A percentile compares a stretch with the other conserved stretches of the same genome.
These are phyloP conservation scores for Lophotis ruficrista DNA, from an alignment of 2,113 vertebrate genomes.

Conservation along the genomic window DNA sequence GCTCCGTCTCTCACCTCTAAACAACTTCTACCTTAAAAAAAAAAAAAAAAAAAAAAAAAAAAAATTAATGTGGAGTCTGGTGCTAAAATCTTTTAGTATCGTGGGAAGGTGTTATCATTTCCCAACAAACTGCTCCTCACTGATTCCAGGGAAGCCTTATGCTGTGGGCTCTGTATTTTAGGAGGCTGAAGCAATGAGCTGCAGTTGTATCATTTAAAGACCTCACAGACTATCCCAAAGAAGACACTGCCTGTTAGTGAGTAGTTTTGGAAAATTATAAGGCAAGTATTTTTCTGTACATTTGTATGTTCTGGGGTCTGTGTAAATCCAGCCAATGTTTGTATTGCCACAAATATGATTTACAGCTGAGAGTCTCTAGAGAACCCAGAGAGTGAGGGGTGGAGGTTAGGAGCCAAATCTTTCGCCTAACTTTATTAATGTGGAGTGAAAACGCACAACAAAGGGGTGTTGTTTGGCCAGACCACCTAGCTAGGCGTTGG, in stretches of 20 bases:
- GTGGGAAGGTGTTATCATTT: background rate
- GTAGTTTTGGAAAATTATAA: background rate
- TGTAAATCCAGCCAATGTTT: background rate
- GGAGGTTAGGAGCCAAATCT: background rate
- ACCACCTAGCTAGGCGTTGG: background rate
- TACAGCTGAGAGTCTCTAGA: background rate
- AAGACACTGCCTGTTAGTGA: background rate
- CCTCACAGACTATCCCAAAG: background rate
- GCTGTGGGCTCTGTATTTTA: rapidly evolving
- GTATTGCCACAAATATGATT: rapidly evolving
- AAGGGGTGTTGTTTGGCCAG: background rate
- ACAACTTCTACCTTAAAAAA: background rate
- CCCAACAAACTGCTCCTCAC: background rate
- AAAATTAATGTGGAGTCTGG: background rate
- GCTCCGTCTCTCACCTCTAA: background rate
- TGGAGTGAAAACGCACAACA: background rate
- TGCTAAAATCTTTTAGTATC: background rate
- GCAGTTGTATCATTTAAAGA: background rate
- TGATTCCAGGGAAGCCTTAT: background rate
- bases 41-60: too few relatives aligned
- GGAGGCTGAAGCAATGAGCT: background rate
- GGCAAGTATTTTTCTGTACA: background rate
- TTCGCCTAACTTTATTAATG: background rate
- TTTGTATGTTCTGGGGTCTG: background rate
- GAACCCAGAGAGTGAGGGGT: background rate